These are phyloP conservation scores for Torymus aiolomorphi DNA, from an alignment of 2,888 invertebrate species.

Conservation along the genomic window DNA sequence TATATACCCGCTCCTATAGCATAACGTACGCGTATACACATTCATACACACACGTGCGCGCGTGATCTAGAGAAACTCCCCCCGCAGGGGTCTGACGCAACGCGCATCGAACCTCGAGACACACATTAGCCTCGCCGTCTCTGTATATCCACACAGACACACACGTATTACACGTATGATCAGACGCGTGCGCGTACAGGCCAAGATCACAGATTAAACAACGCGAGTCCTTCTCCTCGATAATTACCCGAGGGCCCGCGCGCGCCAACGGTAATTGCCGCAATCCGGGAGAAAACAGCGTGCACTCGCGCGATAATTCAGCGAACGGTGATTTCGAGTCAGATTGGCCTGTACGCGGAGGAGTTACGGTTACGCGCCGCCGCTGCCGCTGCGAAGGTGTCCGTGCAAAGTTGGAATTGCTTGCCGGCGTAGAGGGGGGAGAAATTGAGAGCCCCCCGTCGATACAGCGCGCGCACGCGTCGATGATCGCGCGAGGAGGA, in stretches of 20 bases:
- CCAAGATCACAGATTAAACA: slow-evolving; percentile 74
- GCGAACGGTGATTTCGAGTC: slow-evolving; percentile 73
- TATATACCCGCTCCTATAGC: not conserved
- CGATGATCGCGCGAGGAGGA: no score
- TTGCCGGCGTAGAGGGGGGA: slow-evolving; percentile 62
- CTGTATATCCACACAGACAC: not conserved
- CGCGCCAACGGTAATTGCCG: slow-evolving; percentile 70
- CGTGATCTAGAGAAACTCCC: slow-evolving; percentile 24
- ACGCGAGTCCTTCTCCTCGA: slow-evolving; percentile 73
- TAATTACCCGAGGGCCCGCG: slow-evolving; percentile 70
- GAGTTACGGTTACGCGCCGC: slow-evolving; percentile 68
- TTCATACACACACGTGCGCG: no score
- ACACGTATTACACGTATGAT: not conserved
- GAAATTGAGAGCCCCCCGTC: slow-evolving; percentile 59
- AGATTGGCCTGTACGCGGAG: slow-evolving; percentile 68
- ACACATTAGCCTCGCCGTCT: slow-evolving; percentile 53
- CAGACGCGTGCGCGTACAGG: slow-evolving; percentile 31
- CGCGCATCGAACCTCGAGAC: slow-evolving; percentile 63
- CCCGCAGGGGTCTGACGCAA: slow-evolving; percentile 66
- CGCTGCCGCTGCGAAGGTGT: slow-evolving; percentile 27
- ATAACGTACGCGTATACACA: no score
- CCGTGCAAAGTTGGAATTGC: slow-evolving; percentile 73
- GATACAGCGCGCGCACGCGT: slow-evolving; percentile 7
- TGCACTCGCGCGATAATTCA: slow-evolving; percentile 71
- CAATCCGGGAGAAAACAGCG: slow-evolving; percentile 69